Percentiles rank a stretch among this genome's conserved stretches.
phyloP scores from a whole-genome alignment of 2,113 vertebrate genomes.

The Amphiprion percula region DNA sequence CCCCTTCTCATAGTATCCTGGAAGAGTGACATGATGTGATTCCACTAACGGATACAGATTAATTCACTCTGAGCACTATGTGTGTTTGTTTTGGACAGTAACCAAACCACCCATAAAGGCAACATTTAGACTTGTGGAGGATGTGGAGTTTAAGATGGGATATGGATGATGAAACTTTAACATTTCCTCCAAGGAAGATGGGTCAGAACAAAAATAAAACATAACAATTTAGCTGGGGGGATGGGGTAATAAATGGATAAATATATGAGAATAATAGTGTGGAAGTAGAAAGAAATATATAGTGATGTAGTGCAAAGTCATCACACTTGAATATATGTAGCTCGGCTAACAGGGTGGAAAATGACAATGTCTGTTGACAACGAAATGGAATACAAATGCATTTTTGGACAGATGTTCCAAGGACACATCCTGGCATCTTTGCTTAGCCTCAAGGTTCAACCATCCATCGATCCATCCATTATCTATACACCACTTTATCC shows the following conservation, averaged over 20 bases:
- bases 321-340: too few species aligned
- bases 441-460: too few species aligned
- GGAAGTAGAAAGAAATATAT: too few species aligned
- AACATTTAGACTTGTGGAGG: neutral
- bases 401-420: too few species aligned
- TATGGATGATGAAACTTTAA: slow-evolving; percentile 18
- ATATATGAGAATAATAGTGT: too few species aligned
- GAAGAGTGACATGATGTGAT: slow-evolving; percentile 24
- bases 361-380: too few species aligned
- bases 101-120: neutral
- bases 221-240: neutral
- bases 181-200: neutral
- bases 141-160: neutral
- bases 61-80: neutral
- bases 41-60: neutral
- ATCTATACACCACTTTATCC: too few species aligned
- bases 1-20: neutral
- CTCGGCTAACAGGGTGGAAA: too few species aligned
- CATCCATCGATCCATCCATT: too few species aligned
- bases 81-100: neutral
- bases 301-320: too few species aligned
- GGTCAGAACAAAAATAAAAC: slow-evolving; percentile 21
- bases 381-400: too few species aligned
- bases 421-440: too few species aligned
- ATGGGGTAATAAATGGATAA: neutral